A percentile compares a stretch with the other conserved stretches of the same genome.
phyloP scores from a whole-genome alignment of 2,113 vertebrate species.

The Myodes glareolus region DNA sequence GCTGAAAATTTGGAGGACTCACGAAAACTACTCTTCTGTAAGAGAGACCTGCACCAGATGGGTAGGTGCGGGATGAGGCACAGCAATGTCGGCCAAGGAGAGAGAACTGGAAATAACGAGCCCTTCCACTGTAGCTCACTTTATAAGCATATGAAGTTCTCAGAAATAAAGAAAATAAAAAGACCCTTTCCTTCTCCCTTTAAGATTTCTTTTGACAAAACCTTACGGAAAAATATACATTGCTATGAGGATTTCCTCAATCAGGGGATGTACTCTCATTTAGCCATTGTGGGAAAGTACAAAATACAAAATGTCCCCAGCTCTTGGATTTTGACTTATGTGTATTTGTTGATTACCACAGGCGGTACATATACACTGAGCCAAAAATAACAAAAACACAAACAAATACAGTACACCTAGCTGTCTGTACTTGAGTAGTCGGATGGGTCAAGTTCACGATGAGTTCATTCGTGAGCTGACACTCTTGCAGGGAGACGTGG shows the following conservation, averaged over 20 bases:
- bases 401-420: no score
- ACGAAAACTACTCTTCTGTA: background rate
- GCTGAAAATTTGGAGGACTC: accelerated
- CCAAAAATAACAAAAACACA: background rate
- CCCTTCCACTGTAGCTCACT: background rate
- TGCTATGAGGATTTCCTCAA: background rate
- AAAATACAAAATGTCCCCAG: background rate
- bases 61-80: background rate
- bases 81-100: background rate
- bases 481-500: background rate
- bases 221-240: background rate
- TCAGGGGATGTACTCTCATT: background rate
- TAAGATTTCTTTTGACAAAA: constrained; percentile 41
- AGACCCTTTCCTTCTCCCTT: background rate
- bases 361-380: background rate
- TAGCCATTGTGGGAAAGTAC: background rate
- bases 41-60: background rate
- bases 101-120: background rate
- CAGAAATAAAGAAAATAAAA: background rate
- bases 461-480: background rate
- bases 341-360: background rate
- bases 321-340: background rate
- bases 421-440: background rate
- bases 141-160: background rate
- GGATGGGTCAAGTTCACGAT: background rate